Conservation (phyloP, 2,797 vertebrate genomes). For the Clarias laeviceps region DNA sequence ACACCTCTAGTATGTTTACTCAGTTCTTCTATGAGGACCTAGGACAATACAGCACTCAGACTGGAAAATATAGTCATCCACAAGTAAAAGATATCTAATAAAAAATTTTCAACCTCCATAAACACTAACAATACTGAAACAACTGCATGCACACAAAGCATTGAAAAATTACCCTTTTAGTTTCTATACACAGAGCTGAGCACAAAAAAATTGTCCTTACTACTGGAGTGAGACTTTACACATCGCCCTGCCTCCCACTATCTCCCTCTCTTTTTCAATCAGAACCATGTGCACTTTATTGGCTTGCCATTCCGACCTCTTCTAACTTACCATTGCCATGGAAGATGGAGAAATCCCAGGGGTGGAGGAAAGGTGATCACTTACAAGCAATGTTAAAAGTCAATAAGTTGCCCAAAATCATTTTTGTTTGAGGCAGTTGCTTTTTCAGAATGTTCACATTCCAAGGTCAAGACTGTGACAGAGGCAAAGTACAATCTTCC, state of each 20-base stretch:
- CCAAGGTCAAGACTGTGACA: not conserved
- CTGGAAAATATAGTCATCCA: not conserved
- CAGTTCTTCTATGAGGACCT: not conserved
- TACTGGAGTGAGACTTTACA: conserved; percentile 3
- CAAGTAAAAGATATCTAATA: not conserved
- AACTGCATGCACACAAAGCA: conserved; percentile 13
- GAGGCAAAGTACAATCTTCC: conserved; percentile 8
- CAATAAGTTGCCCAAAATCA: conserved; percentile 57
- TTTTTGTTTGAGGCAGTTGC: not conserved
- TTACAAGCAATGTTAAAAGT: conserved; percentile 63
- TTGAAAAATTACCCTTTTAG: not conserved
- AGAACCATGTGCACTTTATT: conserved; percentile 71
- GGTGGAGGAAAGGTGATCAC: conserved; percentile 62
- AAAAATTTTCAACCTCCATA: conserved; percentile 16
- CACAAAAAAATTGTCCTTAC: conserved; percentile 18
- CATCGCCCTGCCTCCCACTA: not conserved
- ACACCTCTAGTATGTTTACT: not conserved
- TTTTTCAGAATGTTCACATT: conserved; percentile 21
- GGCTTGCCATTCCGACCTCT: conserved; percentile 47
- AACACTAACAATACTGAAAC: not conserved
- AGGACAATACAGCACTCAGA: not conserved
- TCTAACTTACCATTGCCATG: conserved; percentile 58
- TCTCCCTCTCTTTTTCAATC: conserved; percentile 57
- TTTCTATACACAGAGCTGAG: conserved; percentile 1
- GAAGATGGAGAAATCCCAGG: conserved; percentile 62